These are phyloP conservation scores for Astreopora myriophthalma DNA, from an alignment of 64 coral and sea anemone genomes.

Conservation along the genomic window DNA sequence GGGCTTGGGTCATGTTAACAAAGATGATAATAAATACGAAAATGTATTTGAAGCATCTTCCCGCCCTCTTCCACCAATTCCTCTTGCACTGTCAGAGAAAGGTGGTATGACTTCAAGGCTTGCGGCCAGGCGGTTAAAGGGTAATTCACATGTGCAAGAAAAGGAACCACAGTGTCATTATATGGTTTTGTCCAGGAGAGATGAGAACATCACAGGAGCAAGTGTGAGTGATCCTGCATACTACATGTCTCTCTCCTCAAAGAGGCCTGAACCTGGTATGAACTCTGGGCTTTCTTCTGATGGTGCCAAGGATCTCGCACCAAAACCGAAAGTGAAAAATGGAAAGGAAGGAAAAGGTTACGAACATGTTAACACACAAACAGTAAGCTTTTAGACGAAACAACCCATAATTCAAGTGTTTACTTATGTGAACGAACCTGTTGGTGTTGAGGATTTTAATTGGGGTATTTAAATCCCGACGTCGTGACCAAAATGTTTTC, in stretches of 20 bases:
- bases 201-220: background rate
- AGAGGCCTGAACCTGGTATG: background rate
- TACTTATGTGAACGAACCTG: too few relatives aligned
- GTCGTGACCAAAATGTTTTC: too few relatives aligned
- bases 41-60: background rate
- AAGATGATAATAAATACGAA: background rate
- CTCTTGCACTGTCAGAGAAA: background rate
- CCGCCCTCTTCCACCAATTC: conserved; percentile 5
- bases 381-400: background rate
- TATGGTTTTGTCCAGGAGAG: background rate
- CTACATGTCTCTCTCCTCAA: conserved; percentile 17
- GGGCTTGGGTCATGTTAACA: background rate
- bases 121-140: too few relatives aligned
- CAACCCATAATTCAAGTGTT: background rate
- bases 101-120: too few relatives aligned
- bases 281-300: background rate
- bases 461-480: too few relatives aligned
- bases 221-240: background rate
- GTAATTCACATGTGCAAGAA: background rate
- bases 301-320: too few relatives aligned
- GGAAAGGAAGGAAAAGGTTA: background rate
- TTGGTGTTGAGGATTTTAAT: too few relatives aligned
- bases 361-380: background rate
- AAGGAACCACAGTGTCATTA: background rate
- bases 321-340: background rate